These are phyloP conservation scores for Tragelaphus eurycerus DNA, from an alignment of 2,797 vertebrate species.

Conservation along the genomic window DNA sequence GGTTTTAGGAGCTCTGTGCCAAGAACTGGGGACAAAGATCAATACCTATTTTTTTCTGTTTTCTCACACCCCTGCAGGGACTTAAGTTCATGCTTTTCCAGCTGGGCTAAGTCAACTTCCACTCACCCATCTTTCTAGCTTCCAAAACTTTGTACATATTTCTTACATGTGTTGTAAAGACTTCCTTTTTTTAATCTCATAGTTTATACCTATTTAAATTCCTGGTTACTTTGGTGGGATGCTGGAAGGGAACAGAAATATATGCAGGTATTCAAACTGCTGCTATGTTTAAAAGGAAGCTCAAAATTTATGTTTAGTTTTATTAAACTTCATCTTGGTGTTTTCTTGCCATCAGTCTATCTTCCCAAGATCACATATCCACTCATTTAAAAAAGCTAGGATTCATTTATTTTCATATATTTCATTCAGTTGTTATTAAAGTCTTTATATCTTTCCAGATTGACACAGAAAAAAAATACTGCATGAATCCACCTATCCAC, in stretches of 20 bases:
- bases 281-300: not conserved
- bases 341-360: not conserved
- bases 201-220: constrained; percentile 18
- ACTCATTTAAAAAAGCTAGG: not conserved
- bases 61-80: not conserved
- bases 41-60: not conserved
- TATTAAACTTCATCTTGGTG: too few species aligned
- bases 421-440: not conserved
- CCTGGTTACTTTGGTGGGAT: not conserved
- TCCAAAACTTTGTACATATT: not conserved
- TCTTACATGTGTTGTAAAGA: not conserved
- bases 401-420: constrained; percentile 15
- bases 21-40: not conserved
- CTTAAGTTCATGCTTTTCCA: not conserved
- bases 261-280: not conserved
- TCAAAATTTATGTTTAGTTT: too few species aligned
- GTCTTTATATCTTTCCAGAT: not conserved
- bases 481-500: not conserved
- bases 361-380: not conserved
- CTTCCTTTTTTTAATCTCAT: not conserved
- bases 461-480: not conserved
- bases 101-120: not conserved
- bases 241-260: not conserved
- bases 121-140: not conserved
- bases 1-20: not conserved